Base-by-base conservation (phyloP, 2,888 invertebrate species). In the Nudaria mundana region DNA sequence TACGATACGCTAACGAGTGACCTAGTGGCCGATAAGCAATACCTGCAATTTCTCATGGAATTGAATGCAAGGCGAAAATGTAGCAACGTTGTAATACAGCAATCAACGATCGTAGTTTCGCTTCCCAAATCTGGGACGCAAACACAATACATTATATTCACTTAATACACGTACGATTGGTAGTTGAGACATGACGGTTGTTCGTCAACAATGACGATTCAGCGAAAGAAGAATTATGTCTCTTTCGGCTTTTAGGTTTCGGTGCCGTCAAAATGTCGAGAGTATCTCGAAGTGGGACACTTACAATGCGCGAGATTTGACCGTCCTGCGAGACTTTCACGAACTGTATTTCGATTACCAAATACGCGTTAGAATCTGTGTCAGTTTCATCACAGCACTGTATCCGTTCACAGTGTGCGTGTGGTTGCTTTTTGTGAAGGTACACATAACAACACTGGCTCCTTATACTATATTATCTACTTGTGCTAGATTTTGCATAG, bases 301-400 rank as follows among this genome's bases (percentile, higher is more conserved):
- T 69, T 72, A 83, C 81, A 81, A 81, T 81, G 71, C 71, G 70
- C 76, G 76, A 75, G 80, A 85, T 80, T 77, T 77, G 70, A 68
- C 81, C 75, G 82, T 82, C 85, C 82, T 83, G 81, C 68, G 80
- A 80, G 84, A 86, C 87, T 87, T 88, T 88, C 86, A 85, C 86
- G 84, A 76, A 74, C 76, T 77, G 80, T 76, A 77, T 77, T 84
- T 81, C 80, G 85, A 87, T 88, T 87, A 86, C 87, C 85, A 87
- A 88, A 88, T 84, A 78, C 80, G 77, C 80, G 82, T 84, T 86
- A 86, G 87, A 86, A 87, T 84, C 84, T 88, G 85, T 87, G 87
- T 86, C 87, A 85, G 82, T 86, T 86, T 87, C 87, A 85, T 87
- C 87, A 87, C 78, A 68, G 71, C 72, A 70, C 76, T 78, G 83